Evolutionary conservation across 2,888 invertebrate species (phyloP).

Genomic region (Caenorhabditis virilis): DNA sequence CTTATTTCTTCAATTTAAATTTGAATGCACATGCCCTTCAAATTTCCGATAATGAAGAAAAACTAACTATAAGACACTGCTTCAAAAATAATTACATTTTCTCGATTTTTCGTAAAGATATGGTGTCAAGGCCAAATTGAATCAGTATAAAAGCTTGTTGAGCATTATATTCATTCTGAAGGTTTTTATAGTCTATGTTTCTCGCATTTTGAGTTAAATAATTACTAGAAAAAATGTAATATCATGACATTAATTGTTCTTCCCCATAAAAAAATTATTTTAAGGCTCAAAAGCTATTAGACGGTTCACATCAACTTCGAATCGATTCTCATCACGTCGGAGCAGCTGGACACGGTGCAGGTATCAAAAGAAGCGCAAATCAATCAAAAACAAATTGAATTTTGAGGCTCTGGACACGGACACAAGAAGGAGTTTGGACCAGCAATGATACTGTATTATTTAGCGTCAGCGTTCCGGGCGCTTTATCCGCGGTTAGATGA

Average conservation of each 20-base stretch:
- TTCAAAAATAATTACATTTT: no score
- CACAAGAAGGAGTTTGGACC: constrained; percentile 69
- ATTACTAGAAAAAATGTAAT: constrained; percentile 4
- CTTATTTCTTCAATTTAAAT: no score
- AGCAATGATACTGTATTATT: constrained; percentile 69
- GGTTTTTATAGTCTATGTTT: no score
- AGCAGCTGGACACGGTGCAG: constrained; percentile 65
- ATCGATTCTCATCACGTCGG: constrained; percentile 68
- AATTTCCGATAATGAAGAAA: no score
- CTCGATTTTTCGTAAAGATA: constrained; percentile 5
- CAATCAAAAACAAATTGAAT: neutral
- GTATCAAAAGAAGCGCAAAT: constrained; percentile 11
- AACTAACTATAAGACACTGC: no score
- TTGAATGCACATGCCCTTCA: no score
- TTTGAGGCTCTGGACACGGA: constrained; percentile 62
- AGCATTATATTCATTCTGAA: no score
- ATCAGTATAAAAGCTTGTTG: constrained; percentile 1
- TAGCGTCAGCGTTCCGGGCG: constrained; percentile 68
- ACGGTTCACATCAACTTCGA: constrained; percentile 68
- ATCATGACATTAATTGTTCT: neutral
- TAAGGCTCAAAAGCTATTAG: constrained; percentile 68
- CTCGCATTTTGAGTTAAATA: neutral
- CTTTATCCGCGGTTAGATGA: constrained; percentile 68
- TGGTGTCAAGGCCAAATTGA: constrained; percentile 1
- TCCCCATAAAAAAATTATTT: constrained; percentile 5